These are phyloP conservation scores for Calycopis cecrops DNA, from an alignment of 1,140 invertebrate genomes.

Conservation along the genomic window DNA sequence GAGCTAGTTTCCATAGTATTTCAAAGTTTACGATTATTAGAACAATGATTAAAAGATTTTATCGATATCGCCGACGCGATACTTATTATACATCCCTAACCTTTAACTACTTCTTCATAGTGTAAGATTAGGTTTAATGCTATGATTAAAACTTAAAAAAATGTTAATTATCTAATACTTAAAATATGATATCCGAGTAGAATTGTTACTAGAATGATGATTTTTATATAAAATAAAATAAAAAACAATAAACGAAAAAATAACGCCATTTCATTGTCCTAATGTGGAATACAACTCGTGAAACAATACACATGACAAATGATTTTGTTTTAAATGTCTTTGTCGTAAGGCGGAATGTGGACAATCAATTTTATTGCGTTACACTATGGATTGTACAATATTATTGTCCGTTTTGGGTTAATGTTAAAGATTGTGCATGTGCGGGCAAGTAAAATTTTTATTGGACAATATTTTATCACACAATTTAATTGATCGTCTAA, in stretches of 20 bases:
- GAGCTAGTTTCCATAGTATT: constrained; percentile 48
- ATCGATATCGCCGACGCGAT: constrained; percentile 27
- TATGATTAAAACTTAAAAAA: constrained; percentile 57
- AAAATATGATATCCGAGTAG: constrained; percentile 70
- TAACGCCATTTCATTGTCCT: constrained; percentile 39
- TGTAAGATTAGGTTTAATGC: constrained; percentile 64
- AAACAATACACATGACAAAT: constrained; percentile 34
- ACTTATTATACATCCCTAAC: constrained; percentile 16
- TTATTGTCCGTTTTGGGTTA: too few relatives aligned
- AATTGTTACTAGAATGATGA: constrained; percentile 72
- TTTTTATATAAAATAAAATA: constrained; percentile 68
- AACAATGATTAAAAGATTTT: constrained; percentile 16
- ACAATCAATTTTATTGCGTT: constrained; percentile 22
- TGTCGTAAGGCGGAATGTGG: constrained; percentile 13
- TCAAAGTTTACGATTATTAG: constrained; percentile 48
- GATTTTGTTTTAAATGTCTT: constrained; percentile 1
- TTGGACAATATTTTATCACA: too few relatives aligned
- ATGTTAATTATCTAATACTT: constrained; percentile 64
- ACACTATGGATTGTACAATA: too few relatives aligned
- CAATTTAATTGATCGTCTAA: neutral
- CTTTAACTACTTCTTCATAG: constrained; percentile 62
- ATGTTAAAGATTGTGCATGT: too few relatives aligned
- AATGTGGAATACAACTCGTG: constrained; percentile 27
- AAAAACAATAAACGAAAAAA: constrained; percentile 48
- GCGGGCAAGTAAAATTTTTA: too few relatives aligned